phyloP scores from a whole-genome alignment of 2,113 vertebrate genomes.

The Synodontis membranacea region DNA sequence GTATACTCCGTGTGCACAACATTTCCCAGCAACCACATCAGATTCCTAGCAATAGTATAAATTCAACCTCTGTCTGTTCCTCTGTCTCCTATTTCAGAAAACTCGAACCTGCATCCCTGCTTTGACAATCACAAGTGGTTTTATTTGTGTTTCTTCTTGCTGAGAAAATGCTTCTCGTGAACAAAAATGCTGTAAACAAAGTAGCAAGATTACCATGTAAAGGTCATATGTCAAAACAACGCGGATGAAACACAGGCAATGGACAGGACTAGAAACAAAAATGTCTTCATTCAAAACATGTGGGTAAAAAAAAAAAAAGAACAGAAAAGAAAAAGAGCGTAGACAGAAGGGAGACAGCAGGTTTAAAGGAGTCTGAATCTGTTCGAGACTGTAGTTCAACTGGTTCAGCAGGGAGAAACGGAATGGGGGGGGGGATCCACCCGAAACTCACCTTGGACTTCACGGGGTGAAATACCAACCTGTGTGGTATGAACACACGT shows the following conservation, averaged over 20 bases:
- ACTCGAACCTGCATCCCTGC: constrained; percentile 1
- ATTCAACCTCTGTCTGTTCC: not conserved
- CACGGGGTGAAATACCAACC: constrained; percentile 36
- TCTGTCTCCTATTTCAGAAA: not conserved
- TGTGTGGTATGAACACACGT: constrained; percentile 28
- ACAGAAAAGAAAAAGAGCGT: not conserved
- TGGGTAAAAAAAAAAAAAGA: not conserved
- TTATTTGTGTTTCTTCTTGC: not conserved
- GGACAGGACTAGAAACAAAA: not conserved
- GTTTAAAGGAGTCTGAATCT: not conserved
- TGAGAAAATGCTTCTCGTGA: no score
- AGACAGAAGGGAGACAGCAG: not conserved
- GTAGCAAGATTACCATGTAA: not conserved
- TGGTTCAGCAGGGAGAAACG: constrained; percentile 42
- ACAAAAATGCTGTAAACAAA: no score
- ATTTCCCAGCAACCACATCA: not conserved
- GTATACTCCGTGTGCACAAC: not conserved
- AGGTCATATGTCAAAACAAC: not conserved
- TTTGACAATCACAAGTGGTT: not conserved
- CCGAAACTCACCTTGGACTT: constrained; percentile 51
- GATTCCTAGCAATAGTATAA: not conserved
- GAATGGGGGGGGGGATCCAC: not conserved
- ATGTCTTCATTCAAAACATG: not conserved
- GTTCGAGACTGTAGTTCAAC: constrained; percentile 33
- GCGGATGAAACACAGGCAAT: not conserved